Evolutionary conservation across 2,888 invertebrate species (phyloP).

Genomic region (Meiosimyza platycephala): DNA sequence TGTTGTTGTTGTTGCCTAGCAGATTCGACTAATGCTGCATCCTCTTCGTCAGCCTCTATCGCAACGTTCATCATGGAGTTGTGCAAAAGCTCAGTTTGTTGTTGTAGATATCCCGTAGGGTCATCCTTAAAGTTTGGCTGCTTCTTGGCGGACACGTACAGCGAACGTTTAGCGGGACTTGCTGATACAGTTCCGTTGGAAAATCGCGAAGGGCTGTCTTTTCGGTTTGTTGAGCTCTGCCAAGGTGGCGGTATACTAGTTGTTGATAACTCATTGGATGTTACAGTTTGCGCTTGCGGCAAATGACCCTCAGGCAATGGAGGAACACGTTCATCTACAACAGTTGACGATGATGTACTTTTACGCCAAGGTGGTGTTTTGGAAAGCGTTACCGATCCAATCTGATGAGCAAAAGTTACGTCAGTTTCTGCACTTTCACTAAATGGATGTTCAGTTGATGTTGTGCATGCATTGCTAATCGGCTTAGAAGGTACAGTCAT

Average conservation of each 20-base stretch:
- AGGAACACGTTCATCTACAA: constrained; percentile 50
- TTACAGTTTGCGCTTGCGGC: constrained; percentile 38
- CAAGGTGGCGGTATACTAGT: background rate
- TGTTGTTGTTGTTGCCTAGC: background rate
- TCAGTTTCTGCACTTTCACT: background rate
- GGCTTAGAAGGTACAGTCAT: constrained; percentile 41
- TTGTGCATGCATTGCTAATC: constrained; percentile 6
- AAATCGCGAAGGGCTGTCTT: constrained; percentile 10
- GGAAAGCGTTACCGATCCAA: constrained; percentile 24
- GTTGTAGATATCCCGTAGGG: constrained; percentile 89
- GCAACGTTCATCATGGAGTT: constrained; percentile 77
- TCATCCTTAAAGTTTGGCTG: constrained; percentile 91
- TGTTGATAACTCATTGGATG: constrained; percentile 12
- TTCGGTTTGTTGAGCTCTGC: constrained; percentile 33
- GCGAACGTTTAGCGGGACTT: constrained; percentile 41
- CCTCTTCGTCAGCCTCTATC: constrained; percentile 40
- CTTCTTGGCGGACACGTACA: constrained; percentile 48
- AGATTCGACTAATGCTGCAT: background rate
- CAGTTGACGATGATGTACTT: background rate
- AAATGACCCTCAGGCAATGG: constrained; percentile 51
- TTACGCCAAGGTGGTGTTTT: constrained; percentile 35
- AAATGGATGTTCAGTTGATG: constrained; percentile 19
- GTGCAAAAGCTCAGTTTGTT: constrained; percentile 88
- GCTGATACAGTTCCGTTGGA: constrained; percentile 1
- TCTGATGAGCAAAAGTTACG: constrained; percentile 12